Conservation (phyloP, 1,140 invertebrate species). For the Vanessa tameamea region DNA sequence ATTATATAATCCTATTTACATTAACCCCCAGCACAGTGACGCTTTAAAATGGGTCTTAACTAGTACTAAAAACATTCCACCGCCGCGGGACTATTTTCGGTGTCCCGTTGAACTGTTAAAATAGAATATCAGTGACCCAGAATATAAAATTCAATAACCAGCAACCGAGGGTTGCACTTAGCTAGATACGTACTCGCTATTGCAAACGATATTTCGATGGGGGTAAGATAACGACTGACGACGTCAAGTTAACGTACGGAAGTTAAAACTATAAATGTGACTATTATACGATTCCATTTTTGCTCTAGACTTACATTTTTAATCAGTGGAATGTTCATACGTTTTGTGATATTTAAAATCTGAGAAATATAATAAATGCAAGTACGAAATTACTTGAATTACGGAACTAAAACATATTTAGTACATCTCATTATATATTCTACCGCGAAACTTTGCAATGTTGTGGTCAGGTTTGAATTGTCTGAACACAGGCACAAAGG, state of each 20-base stretch:
- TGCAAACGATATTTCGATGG: constrained; percentile 43
- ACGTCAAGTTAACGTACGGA: constrained; percentile 2
- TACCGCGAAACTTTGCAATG: too few species aligned
- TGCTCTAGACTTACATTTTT: background rate
- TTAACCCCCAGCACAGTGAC: constrained; percentile 55
- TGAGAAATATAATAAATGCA: too few species aligned
- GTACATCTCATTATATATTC: too few species aligned
- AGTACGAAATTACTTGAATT: too few species aligned
- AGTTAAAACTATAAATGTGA: background rate
- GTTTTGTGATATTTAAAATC: background rate
- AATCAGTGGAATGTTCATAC: background rate
- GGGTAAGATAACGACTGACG: constrained; percentile 22
- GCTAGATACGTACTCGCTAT: constrained; percentile 36
- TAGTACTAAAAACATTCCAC: constrained; percentile 59
- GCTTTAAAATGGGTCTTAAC: constrained; percentile 61
- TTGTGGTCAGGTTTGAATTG: too few species aligned
- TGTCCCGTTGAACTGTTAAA: constrained; percentile 61
- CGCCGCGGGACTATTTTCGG: constrained; percentile 64
- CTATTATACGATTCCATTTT: background rate
- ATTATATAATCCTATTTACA: constrained; percentile 74
- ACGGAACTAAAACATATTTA: too few species aligned
- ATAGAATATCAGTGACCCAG: constrained; percentile 60
- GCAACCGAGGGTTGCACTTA: constrained; percentile 45
- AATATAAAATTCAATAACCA: constrained; percentile 69
- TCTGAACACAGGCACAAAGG: too few species aligned